Evolutionary conservation across 2,797 vertebrate species (phyloP), one percentile per base, ranked within the genome.

Genomic region (Otolemur crassicaudatus): DNA sequence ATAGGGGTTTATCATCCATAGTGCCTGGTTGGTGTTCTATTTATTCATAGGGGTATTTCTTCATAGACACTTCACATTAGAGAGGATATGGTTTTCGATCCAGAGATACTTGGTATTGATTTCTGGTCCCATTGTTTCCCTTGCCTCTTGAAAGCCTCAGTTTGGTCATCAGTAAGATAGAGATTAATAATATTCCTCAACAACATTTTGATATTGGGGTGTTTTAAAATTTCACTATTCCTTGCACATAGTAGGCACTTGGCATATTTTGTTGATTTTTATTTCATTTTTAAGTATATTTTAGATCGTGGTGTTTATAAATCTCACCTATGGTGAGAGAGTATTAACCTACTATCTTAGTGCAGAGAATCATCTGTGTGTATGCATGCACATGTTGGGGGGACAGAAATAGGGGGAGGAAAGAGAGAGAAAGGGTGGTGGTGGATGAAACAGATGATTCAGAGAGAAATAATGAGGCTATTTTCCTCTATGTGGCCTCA

Each of bases 111-210:
- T 94, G 61, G 19, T 56, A 94, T 10, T 92, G 37, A 20, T 43
- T 94, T 77, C 76, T 90, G 79, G 27, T 92, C 73, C 46, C 19
- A 91, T 70, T 87, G 40, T 31, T 75, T 90, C 29, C 22, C 20
- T 95, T 83, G n/a, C 31, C 9, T 61, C 90, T 96, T 92, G n/a
- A 7, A 77, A 89, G 75, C 7, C 60, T 80, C 56, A 49, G 34
- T 82, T 94, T 79, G n/a, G 31, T 88, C 43, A 61, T 70, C 27
- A 43, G 1, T 87, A 83, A 86, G 37, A 85, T 29, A 34, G 31
- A 92, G 12, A 76, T 73, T 63, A 82, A 70, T 81, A 72, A 46
- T 92, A 60, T 70, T 9, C 23, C 34, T 34, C 53, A 65, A 20
- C 0, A 9, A 61, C 58, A 2, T 37, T 86, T 92, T 94, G 43